phyloP scores from a whole-genome alignment of 2,113 vertebrate species.

The Alosa alosa region DNA sequence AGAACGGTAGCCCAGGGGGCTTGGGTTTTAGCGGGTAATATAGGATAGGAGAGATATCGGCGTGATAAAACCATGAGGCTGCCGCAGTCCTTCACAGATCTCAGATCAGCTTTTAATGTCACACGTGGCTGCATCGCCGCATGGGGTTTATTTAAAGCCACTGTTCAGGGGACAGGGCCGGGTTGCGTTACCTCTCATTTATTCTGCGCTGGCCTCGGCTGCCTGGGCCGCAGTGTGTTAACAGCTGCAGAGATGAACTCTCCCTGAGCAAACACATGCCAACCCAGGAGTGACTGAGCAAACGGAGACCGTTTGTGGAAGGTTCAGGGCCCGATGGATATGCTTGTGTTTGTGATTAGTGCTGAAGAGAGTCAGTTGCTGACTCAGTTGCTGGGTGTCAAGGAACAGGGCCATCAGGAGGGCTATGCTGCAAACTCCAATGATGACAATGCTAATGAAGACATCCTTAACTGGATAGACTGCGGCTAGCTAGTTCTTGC shows the following conservation, averaged over 20 bases:
- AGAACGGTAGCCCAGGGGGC: not conserved
- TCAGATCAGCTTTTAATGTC: constrained; percentile 7
- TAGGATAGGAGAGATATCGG: not conserved
- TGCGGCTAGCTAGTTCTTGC: not conserved
- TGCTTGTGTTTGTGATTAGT: not conserved
- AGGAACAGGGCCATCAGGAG: not conserved
- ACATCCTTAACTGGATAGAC: not conserved
- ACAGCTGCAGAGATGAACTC: not conserved
- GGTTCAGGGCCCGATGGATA: not conserved
- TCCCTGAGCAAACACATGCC: not conserved
- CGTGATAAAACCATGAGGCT: not conserved
- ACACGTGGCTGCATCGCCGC: not conserved
- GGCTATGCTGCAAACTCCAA: not conserved
- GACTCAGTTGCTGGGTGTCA: not conserved
- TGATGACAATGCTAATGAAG: not conserved
- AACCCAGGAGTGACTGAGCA: not conserved
- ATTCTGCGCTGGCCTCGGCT: not conserved
- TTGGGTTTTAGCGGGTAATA: not conserved
- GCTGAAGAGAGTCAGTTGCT: not conserved
- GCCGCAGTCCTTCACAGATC: constrained; percentile 8
- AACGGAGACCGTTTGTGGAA: not conserved
- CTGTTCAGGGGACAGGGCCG: not conserved
- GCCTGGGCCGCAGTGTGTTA: not conserved
- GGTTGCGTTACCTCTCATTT: not conserved
- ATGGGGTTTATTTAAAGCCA: not conserved